phyloP scores from a whole-genome alignment of 1,140 invertebrate species.

The Meloidogyne floridensis region DNA sequence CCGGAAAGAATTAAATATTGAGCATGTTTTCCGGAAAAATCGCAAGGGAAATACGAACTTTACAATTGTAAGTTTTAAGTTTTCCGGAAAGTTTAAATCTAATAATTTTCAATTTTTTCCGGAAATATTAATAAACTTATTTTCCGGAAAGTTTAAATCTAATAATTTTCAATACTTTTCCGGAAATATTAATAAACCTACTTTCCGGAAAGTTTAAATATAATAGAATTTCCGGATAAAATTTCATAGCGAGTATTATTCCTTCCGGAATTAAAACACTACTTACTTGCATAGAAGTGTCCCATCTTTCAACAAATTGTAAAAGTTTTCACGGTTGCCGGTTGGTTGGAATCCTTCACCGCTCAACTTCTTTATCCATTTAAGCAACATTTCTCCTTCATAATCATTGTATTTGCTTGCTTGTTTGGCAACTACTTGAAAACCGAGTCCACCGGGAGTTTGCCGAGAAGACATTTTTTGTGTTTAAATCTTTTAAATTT shows the following conservation, averaged over 20 bases:
- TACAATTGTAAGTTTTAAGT: neutral
- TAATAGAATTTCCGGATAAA: no score
- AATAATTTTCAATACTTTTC: no score
- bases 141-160: no score
- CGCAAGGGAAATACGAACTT: no score
- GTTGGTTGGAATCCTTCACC: constrained; percentile 48
- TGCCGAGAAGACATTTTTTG: constrained; percentile 61
- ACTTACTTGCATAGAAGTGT: constrained; percentile 66
- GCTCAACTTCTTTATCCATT: constrained; percentile 52
- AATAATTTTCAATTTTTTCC: no score
- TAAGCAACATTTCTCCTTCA: constrained; percentile 45
- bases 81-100: no score
- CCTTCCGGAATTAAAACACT: no score
- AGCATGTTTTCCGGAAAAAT: neutral
- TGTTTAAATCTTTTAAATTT: neutral
- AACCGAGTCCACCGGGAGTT: constrained; percentile 65
- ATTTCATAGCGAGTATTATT: no score
- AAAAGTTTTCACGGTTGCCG: constrained; percentile 53
- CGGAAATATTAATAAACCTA: no score
- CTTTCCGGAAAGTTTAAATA: no score
- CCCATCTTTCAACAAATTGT: constrained; percentile 65
- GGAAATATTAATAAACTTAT: no score
- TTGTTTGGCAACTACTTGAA: constrained; percentile 61
- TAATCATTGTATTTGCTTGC: constrained; percentile 49
- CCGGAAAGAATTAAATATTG: no score